These are phyloP conservation scores for Empidonax alnorum DNA, from an alignment of 2,113 vertebrate genomes.

Conservation along the genomic window DNA sequence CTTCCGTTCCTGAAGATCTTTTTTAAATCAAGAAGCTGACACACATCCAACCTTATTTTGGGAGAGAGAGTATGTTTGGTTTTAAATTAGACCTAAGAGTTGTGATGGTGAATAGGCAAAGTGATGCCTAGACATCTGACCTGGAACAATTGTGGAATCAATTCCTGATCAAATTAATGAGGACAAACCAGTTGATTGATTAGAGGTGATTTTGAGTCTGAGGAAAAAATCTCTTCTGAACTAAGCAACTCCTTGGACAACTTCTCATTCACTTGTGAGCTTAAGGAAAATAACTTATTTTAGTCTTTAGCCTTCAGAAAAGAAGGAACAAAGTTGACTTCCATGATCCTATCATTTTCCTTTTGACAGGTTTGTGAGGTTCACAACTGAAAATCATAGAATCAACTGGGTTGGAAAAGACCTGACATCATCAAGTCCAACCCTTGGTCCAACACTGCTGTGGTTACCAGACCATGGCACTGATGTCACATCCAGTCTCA, in stretches of 20 bases:
- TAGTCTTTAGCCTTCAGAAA: background rate
- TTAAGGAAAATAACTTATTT: background rate
- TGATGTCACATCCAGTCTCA: too few species aligned
- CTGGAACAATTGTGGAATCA: background rate
- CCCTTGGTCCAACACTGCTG: too few species aligned
- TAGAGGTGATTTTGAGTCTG: background rate
- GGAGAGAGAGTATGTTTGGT: background rate
- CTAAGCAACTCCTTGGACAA: background rate
- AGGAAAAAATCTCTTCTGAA: background rate
- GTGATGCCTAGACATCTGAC: background rate
- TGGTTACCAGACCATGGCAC: too few species aligned
- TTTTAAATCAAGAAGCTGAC: background rate
- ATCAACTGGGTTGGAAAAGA: too few species aligned
- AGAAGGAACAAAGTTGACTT: background rate
- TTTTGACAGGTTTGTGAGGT: background rate
- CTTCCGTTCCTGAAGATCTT: background rate
- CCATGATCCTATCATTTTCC: background rate
- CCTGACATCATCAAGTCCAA: too few species aligned
- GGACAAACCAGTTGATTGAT: background rate
- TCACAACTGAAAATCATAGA: background rate
- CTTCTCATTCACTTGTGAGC: background rate
- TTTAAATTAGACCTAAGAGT: background rate
- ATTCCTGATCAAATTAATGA: background rate
- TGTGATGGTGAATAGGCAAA: background rate
- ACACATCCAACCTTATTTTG: background rate